Evolutionary conservation across 1,140 invertebrate species (phyloP).

Genomic region (Heliconius eleuchia): DNA sequence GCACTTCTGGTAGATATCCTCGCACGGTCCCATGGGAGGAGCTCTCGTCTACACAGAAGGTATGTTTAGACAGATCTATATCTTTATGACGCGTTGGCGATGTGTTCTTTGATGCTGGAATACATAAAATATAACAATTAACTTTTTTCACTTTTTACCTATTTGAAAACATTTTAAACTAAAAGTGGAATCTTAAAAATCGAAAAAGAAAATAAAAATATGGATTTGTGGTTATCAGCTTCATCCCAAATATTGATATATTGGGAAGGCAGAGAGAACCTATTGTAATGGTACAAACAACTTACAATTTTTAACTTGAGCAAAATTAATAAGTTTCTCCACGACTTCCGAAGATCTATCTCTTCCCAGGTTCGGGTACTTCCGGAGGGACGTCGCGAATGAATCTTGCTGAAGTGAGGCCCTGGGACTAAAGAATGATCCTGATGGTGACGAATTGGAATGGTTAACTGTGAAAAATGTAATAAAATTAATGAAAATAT

Average conservation of each 20-base stretch:
- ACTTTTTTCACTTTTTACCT: no score
- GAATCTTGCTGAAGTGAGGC: constrained; percentile 47
- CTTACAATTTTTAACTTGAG: constrained; percentile 47
- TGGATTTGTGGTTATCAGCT: no score
- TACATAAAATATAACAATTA: no score
- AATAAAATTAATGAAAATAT: neutral
- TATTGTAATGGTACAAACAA: no score
- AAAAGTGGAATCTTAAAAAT: no score
- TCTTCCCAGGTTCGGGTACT: constrained; percentile 53
- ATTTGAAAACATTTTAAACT: no score
- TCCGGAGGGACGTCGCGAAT: constrained; percentile 62
- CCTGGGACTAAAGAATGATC: constrained; percentile 49
- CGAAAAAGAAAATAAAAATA: no score
- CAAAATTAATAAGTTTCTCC: constrained; percentile 53
- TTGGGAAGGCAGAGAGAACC: no score
- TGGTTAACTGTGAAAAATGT: neutral
- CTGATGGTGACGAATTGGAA: constrained; percentile 30
- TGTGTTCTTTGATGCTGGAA: constrained; percentile 28
- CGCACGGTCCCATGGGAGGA: constrained; percentile 7
- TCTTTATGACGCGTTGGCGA: constrained; percentile 31
- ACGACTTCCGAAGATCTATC: constrained; percentile 59
- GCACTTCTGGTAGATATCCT: constrained; percentile 15
- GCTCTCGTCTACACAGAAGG: constrained; percentile 20
- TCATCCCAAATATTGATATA: no score
- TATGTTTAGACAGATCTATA: constrained; percentile 35